Evolutionary conservation across 2,888 invertebrate genomes (phyloP), one percentile per base, ranked within the genome.

Genomic region (Drosophila siamana): DNA sequence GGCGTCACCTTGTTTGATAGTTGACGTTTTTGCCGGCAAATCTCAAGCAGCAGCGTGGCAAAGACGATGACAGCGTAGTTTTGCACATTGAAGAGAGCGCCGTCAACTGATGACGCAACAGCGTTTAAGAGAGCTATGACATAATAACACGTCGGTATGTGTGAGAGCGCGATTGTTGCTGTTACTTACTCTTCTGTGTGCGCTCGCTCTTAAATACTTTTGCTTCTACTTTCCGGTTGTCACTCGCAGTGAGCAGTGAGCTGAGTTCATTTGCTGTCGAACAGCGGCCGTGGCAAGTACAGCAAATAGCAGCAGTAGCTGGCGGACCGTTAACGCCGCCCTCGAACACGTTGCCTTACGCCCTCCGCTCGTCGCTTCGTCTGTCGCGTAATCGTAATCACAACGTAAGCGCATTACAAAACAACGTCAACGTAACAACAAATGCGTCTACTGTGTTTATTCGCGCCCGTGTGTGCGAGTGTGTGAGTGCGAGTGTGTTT

Each of bases 201-300:
- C 52, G 15, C 26, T 50, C 40, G n/a, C 57, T 48, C 8, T 41
- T 15, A 9, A 24, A 16, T 24, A 24, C 26, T 47, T 33, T 30
- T 60, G 15, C 43, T 47, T 40, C 8, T 28, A 5, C 28, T 28
- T 28, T 28, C 2, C 3, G 19, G 33, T 1, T 33, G n/a, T 6
- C 15, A 54, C 51, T 46, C 59, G 33, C 28, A 13, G 15, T 16
- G 48, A n/a, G 33, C 28, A 13, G 15, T 16, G 48, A n/a, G 43
- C 36, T 47, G 40, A 68, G 41, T 64, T 82, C 87, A 90, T 87
- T 88, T 86, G 86, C 80, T 86, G 76, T 79, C 80, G 69, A 88
- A 78, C 89, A 88, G 80, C 86, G 89, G 85, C 90, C 87, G 84
- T 88, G 89, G 73, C 78, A 85, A 82, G 87, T 80, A 78, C 67